phyloP scores from a whole-genome alignment of 1,140 invertebrate genomes.

The Pseudomyrmex concolor region DNA sequence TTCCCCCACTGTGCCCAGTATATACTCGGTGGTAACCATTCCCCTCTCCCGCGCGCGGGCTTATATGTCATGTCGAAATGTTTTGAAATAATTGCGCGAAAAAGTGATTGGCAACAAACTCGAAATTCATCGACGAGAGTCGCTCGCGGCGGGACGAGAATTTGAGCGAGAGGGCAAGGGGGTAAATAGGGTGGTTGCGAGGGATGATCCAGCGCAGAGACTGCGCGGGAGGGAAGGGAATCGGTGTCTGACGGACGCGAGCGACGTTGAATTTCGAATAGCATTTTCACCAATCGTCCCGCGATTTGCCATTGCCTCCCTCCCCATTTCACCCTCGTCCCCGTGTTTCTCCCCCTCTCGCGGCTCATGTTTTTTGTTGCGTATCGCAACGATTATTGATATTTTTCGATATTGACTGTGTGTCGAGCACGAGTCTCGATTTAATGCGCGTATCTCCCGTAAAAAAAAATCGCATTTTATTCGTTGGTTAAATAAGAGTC shows the following conservation, averaged over 20 bases:
- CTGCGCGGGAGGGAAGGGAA: conserved; percentile 21
- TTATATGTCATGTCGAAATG: conserved; percentile 83
- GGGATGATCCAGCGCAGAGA: conserved; percentile 29
- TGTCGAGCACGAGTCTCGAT: conserved; percentile 54
- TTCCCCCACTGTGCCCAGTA: conserved; percentile 19
- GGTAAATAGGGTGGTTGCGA: conserved; percentile 25
- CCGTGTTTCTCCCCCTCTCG: not conserved
- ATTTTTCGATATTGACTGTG: conserved; percentile 68
- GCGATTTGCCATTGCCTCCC: conserved; percentile 66
- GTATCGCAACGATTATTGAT: conserved; percentile 70
- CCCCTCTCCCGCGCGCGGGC: conserved; percentile 39
- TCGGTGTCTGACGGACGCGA: conserved; percentile 69
- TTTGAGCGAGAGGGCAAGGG: conserved; percentile 15
- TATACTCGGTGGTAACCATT: conserved; percentile 18
- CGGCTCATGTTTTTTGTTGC: conserved; percentile 63
- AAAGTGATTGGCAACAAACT: conserved; percentile 83
- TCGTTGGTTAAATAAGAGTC: conserved; percentile 5
- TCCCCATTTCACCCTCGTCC: not conserved
- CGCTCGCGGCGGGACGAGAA: conserved; percentile 53
- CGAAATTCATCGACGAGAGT: conserved; percentile 79
- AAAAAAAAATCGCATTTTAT: conserved; percentile 33
- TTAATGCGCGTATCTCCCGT: conserved; percentile 50
- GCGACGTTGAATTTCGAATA: conserved; percentile 75
- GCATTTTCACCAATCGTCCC: conserved; percentile 74
- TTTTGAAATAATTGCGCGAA: conserved; percentile 83